A percentile compares a stretch with the other conserved stretches of the same genome.
phyloP scores from a whole-genome alignment of 2,797 vertebrate genomes.

The Hyperoplus lanceolatus region DNA sequence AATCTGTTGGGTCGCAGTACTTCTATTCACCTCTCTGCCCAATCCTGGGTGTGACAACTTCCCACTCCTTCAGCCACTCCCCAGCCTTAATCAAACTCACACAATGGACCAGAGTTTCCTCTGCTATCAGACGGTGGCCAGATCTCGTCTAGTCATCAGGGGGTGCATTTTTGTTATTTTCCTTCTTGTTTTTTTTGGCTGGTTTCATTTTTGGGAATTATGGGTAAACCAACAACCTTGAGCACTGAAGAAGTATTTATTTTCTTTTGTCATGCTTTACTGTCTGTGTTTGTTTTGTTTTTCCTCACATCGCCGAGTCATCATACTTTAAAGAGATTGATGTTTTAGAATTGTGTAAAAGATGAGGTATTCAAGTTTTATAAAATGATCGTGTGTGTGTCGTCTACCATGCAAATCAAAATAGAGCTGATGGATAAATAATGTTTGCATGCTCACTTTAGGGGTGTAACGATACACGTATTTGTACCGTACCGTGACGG shows the following conservation, averaged over 20 bases:
- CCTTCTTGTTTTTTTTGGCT: background rate
- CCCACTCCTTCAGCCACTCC: constrained; percentile 64
- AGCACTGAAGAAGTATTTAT: background rate
- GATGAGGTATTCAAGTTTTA: constrained; percentile 8
- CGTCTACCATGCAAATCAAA: constrained; percentile 8
- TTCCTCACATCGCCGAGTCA: background rate
- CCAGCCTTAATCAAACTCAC: constrained; percentile 53
- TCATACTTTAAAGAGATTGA: background rate
- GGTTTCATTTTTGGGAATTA: background rate
- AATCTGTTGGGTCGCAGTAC: constrained; percentile 40
- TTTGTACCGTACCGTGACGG: no score
- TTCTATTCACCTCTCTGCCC: constrained; percentile 46
- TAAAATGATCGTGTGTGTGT: constrained; percentile 9
- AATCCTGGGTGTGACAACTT: constrained; percentile 63
- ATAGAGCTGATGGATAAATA: background rate
- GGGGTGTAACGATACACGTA: no score
- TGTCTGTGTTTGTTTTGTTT: background rate
- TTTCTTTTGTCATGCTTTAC: background rate
- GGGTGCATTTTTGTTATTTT: background rate
- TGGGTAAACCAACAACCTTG: background rate
- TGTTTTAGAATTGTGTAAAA: background rate
- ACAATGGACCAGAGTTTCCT: constrained; percentile 75
- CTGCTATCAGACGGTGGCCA: constrained; percentile 44
- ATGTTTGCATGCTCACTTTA: constrained; percentile 3
- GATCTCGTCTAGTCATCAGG: constrained; percentile 66